Percentiles rank a stretch among this genome's conserved stretches.
Evolutionary conservation across 2,113 vertebrate species (phyloP).

Genomic region (Paradisaea rubra): DNA sequence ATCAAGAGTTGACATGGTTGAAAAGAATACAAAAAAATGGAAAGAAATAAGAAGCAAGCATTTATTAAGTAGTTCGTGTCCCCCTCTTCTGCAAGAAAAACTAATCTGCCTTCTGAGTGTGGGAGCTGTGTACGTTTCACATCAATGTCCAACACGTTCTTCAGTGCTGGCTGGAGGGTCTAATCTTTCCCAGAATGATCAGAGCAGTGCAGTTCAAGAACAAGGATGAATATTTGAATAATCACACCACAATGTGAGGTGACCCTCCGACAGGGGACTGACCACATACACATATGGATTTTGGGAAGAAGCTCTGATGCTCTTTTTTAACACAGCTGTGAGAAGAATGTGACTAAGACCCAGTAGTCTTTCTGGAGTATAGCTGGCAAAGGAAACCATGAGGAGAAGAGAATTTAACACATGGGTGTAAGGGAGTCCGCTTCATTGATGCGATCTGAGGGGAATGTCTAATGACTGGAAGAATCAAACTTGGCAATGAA

Average conservation of each 20-base stretch:
- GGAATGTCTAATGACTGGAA: slow-evolving; percentile 84
- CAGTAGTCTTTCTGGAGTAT: slow-evolving; percentile 72
- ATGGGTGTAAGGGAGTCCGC: slow-evolving; percentile 75
- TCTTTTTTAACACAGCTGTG: slow-evolving; percentile 79
- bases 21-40: neutral
- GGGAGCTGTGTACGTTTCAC: slow-evolving; percentile 26
- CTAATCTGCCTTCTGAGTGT: slow-evolving; percentile 22
- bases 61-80: slow-evolving; percentile 11
- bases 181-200: slow-evolving; percentile 70
- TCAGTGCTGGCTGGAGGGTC: slow-evolving; percentile 49
- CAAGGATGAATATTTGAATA: slow-evolving; percentile 75
- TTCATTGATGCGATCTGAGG: slow-evolving; percentile 83
- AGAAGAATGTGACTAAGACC: slow-evolving; percentile 82
- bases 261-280: slow-evolving; percentile 72
- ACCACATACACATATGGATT: slow-evolving; percentile 76
- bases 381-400: slow-evolving; percentile 80
- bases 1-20: neutral
- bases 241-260: slow-evolving; percentile 81
- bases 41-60: neutral
- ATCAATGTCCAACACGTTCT: slow-evolving; percentile 49
- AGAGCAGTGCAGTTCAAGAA: slow-evolving; percentile 67
- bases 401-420: slow-evolving; percentile 85
- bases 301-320: slow-evolving; percentile 78
- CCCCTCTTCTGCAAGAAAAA: slow-evolving; percentile 23
- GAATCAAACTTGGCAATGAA: slow-evolving; percentile 87